A percentile compares a stretch with the other conserved stretches of the same genome.
phyloP scores from a whole-genome alignment of 2,797 vertebrate species.

The Poecilia wingei region DNA sequence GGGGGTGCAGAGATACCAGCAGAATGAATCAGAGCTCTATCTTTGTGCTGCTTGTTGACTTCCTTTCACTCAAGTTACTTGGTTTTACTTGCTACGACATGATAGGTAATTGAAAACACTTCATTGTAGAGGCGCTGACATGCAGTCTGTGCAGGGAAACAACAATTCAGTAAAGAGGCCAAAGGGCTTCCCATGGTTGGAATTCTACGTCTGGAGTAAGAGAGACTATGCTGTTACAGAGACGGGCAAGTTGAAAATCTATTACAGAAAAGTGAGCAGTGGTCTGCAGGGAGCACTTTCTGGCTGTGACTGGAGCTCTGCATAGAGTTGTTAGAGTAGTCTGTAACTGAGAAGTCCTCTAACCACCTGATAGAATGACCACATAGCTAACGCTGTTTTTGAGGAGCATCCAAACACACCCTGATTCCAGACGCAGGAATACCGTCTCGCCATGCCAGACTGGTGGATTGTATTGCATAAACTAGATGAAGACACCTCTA shows the following conservation, averaged over 20 bases:
- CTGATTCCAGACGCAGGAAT: slow-evolving; percentile 54
- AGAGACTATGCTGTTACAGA: slow-evolving; percentile 28
- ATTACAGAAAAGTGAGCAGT: slow-evolving; percentile 27
- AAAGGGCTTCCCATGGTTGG: slow-evolving; percentile 10
- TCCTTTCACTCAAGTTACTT: slow-evolving; percentile 20
- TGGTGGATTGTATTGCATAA: slow-evolving; percentile 33
- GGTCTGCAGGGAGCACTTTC: slow-evolving; percentile 11
- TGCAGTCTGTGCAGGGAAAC: slow-evolving; percentile 24
- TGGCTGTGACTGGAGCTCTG: slow-evolving; percentile 36
- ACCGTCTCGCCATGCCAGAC: slow-evolving; percentile 45
- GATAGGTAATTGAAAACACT: slow-evolving; percentile 18
- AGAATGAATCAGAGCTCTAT: slow-evolving; percentile 74
- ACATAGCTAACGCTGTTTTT: slow-evolving; percentile 56
- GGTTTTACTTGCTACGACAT: slow-evolving; percentile 5
- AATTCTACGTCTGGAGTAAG: slow-evolving; percentile 20
- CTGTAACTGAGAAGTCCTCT: slow-evolving; percentile 62
- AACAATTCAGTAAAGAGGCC: slow-evolving; percentile 20
- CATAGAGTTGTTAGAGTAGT: slow-evolving; percentile 33
- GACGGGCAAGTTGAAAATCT: slow-evolving; percentile 19
- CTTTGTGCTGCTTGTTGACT: slow-evolving; percentile 40
- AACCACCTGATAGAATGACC: slow-evolving; percentile 55
- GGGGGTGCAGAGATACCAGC: slow-evolving; percentile 61
- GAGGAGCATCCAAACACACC: slow-evolving; percentile 64
- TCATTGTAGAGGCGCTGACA: slow-evolving; percentile 10
- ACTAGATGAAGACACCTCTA: slow-evolving; percentile 33